These are phyloP conservation scores for Stictonetta naevosa DNA, from an alignment of 2,113 vertebrate genomes.

Conservation along the genomic window DNA sequence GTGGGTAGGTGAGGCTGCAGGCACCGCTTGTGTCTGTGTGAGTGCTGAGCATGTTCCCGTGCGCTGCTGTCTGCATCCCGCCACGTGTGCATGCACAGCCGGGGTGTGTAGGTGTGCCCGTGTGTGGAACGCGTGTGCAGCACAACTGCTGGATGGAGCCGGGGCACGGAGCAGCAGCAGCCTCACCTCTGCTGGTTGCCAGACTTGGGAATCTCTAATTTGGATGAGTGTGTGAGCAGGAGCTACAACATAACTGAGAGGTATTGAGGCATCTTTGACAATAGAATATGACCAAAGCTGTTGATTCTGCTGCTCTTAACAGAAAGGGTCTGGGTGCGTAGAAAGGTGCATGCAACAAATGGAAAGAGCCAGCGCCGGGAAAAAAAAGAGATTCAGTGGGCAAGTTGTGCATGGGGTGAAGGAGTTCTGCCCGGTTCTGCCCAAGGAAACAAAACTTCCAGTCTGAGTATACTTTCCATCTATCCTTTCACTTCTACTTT, in stretches of 20 bases:
- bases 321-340: not conserved
- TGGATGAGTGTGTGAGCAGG: not conserved
- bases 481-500: not conserved
- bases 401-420: not conserved
- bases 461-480: not conserved
- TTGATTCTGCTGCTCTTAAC: not conserved
- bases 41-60: not conserved
- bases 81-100: accelerated
- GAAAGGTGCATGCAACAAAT: not conserved
- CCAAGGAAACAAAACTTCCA: not conserved
- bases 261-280: not conserved
- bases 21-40: not conserved
- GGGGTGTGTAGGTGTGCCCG: too few relatives aligned
- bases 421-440: not conserved
- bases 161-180: too few relatives aligned
- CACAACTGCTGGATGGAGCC: accelerated
- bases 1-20: accelerated
- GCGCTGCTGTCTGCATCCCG: too few relatives aligned
- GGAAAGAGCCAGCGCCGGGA: not conserved
- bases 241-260: not conserved
- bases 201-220: not conserved
- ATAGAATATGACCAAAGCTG: not conserved
- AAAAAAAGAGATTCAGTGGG: not conserved
- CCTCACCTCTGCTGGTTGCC: not conserved
- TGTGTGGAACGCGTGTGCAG: accelerated